Conservation (phyloP, 2,113 vertebrate genomes). For the Aptenodytes forsteri region DNA sequence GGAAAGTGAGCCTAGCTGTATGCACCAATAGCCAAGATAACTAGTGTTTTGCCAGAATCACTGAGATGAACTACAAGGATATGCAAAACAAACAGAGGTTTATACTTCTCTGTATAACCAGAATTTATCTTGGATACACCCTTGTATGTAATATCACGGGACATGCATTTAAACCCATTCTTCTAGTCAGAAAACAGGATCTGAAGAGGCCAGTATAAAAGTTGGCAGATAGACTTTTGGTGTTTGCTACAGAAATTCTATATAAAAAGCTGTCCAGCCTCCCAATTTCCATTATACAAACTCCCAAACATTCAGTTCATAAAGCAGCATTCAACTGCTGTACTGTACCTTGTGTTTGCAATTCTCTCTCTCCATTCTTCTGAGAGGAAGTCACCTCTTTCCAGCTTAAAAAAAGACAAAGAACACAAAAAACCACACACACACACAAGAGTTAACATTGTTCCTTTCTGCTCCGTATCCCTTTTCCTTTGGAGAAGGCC, state of each 20-base stretch:
- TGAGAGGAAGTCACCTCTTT: conserved; percentile 97
- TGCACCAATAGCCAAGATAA: background rate
- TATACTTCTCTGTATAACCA: background rate
- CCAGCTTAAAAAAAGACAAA: conserved; percentile 82
- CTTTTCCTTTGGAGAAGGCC: background rate
- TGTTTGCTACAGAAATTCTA: conserved; percentile 63
- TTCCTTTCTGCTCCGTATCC: background rate
- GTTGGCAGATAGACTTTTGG: background rate
- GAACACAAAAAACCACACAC: background rate
- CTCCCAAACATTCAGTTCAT: conserved; percentile 4
- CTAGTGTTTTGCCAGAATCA: background rate
- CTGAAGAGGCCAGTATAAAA: background rate
- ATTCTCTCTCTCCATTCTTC: conserved; percentile 98
- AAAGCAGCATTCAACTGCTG: background rate
- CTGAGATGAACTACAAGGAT: background rate
- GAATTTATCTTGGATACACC: conserved; percentile 13
- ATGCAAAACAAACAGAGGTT: background rate
- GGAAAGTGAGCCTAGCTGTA: background rate
- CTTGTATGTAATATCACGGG: background rate
- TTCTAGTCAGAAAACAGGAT: background rate
- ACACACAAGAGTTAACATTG: background rate
- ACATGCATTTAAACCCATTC: background rate
- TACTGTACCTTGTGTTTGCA: conserved; percentile 93
- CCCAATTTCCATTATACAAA: conserved; percentile 50
- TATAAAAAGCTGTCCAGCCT: conserved; percentile 50